Evolutionary conservation across 2,888 invertebrate species (phyloP), one percentile per base, ranked within the genome.

Genomic region (Pheosia tremula): DNA sequence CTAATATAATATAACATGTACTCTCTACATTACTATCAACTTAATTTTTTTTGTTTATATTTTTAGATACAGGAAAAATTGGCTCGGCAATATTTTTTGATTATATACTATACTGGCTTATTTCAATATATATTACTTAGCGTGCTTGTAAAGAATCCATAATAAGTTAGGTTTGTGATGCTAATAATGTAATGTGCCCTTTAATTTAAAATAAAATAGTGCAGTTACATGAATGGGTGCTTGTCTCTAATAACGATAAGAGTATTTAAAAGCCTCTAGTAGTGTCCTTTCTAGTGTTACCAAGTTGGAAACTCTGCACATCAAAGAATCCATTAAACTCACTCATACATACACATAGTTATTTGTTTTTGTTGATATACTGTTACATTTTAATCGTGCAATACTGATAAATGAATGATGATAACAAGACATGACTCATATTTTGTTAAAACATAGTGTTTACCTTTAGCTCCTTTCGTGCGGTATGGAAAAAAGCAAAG

Each of bases 391-490:
- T 47, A 47, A 47, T 11, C 4, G n/a, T 47, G 47, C 6, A n/a
- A 47, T n/a, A 62, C 39, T 64, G 61, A 69, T 69, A 70, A 66
- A 36, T 60, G 49, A 59, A 62, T 69, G 58, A 69, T 64, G 70
- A 53, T 49, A 59, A 60, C 69, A 36, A 10, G 7, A 13, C 13
- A 5, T 56, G 56, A 56, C 3, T 60, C 60, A 60, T 41, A 41
- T 36, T 66, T 61, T 59, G 50, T 56, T 45, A 56, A 60, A 62
- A 63, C 41, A 64, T 39, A 69, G 67, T 75, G 72, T 75, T 91
- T 92, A 93, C 93, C 93, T 93, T 93, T 64, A 93, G 81, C 80
- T 93, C 93, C 93, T 93, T 85, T 80, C 76, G 89, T 88, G 90
- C 80, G 70, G 74, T 79, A 78, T 78, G 82, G 74, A 83, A 83